Evolutionary conservation across 2,113 vertebrate species (phyloP).

Genomic region (Eublepharis macularius): DNA sequence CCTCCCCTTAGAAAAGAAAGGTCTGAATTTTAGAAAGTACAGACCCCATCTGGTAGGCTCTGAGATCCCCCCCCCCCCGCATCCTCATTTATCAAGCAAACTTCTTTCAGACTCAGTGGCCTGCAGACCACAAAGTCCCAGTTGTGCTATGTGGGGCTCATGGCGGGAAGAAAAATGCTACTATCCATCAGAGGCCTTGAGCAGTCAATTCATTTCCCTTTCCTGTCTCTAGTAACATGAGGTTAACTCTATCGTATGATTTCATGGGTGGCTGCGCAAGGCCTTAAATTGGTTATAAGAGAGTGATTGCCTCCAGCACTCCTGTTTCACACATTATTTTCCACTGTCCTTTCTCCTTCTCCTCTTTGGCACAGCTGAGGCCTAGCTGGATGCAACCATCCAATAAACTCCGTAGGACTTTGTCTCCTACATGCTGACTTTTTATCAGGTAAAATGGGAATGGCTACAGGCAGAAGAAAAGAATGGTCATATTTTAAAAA

Average conservation of each 20-base stretch:
- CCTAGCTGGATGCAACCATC: not conserved
- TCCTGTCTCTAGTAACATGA: rapidly evolving
- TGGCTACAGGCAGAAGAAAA: not conserved
- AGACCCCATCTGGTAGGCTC: not conserved
- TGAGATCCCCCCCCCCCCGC: not conserved
- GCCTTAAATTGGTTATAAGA: not conserved
- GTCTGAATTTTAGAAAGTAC: not conserved
- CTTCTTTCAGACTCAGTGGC: not conserved
- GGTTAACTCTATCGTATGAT: not conserved
- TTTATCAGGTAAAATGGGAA: not conserved
- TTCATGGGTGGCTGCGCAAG: not conserved
- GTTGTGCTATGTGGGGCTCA: not conserved
- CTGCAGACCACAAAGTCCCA: not conserved
- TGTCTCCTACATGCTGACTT: not conserved
- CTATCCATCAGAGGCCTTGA: not conserved
- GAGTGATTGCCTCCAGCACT: not conserved
- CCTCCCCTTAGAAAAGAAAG: not conserved
- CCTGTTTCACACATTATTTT: not conserved
- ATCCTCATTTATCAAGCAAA: not conserved
- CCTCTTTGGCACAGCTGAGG: not conserved
- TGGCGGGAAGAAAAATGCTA: not conserved
- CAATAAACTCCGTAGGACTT: not conserved
- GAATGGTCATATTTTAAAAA: not conserved
- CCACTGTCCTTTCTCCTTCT: not conserved
- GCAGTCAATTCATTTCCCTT: not conserved